Evolutionary conservation across 2,797 vertebrate species (phyloP).

Genomic region (Erpetoichthys calabaricus): DNA sequence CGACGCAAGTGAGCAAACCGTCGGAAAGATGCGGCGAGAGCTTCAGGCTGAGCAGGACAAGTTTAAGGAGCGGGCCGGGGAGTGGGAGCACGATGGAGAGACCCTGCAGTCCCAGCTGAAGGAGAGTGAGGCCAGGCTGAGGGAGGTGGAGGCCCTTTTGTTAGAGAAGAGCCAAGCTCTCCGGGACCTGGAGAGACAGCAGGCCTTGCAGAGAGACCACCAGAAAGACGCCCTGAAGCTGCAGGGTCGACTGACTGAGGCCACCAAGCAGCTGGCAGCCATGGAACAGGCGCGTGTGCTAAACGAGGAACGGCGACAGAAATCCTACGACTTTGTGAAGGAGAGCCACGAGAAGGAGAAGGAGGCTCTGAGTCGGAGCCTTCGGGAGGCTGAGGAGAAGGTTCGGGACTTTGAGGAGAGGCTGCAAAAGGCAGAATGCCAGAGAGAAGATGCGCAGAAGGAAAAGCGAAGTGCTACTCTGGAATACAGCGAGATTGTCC

Average conservation of each 20-base stretch:
- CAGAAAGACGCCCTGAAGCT: conserved; percentile 74
- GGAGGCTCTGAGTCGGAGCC: conserved; percentile 57
- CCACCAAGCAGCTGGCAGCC: conserved; percentile 60
- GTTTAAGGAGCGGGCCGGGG: conserved; percentile 70
- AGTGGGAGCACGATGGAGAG: conserved; percentile 56
- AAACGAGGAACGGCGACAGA: conserved; percentile 76
- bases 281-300: conserved; percentile 69
- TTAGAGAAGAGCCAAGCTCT: conserved; percentile 80
- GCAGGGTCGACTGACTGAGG: conserved; percentile 68
- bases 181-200: conserved; percentile 72
- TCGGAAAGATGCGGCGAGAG: conserved; percentile 75
- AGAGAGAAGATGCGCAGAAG: conserved; percentile 68
- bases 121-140: conserved; percentile 77
- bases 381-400: conserved; percentile 66
- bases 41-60: conserved; percentile 72
- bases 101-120: conserved; percentile 65
- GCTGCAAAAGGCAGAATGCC: conserved; percentile 64
- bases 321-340: conserved; percentile 60
- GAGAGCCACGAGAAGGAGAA: conserved; percentile 77
- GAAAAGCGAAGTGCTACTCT: conserved; percentile 54
- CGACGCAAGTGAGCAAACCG: conserved; percentile 69
- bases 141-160: conserved; percentile 69
- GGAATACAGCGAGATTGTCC: conserved; percentile 57
- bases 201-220: conserved; percentile 76
- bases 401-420: conserved; percentile 60